Base-by-base conservation (phyloP, 2,113 vertebrate genomes). In the Malurus alboscapulatus region DNA sequence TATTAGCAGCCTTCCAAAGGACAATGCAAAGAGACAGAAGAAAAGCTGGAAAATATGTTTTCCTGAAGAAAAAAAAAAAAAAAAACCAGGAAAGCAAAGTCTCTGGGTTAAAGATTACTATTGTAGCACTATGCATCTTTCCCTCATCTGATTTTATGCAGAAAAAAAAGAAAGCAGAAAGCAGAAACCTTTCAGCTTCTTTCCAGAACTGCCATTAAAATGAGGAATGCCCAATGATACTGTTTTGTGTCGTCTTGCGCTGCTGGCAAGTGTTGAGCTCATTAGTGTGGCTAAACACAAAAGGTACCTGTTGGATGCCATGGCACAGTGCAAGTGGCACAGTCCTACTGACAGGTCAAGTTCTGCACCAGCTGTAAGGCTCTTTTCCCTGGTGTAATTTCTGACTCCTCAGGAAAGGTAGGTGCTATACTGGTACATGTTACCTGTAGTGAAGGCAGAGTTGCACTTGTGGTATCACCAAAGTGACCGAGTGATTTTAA, bases 331-430 rank as follows among this genome's bases (percentile, higher is more conserved):
- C 7, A 65, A 80, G 40, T 1, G 1, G 30, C 24, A 32, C 4
- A 24, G 27, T 26, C 34, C 42, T 62, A 17, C 25, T 22, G 36
- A 17, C 0, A 5, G 69, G 34, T 8, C 25, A 7, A 14, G 55
- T n/a, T 74, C 22, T 34, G 26, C 44, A 58, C 13, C 19, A 72
- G 29, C 12, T 75, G 11, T 22, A 51, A 55, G 59, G 47, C 6
- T 84, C 6, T 26, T 85, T 58, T 72, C 0, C 0, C 1, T 44
- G 29, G 6, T 26, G 5, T 16, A 5, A 13, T 17, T 62, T 62
- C 58, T 71, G 16, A 12, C 38, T 50, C 6, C 24, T 44, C 12
- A 7, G 44, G 17, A 63, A 40, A 68, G 9, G 30, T 11, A 68
- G 53, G 7, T 72, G 53, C 21, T 81, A 5, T 27, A 51, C 18